Evolutionary conservation across 2,888 invertebrate genomes (phyloP).

Genomic region (Achlya flavicornis): DNA sequence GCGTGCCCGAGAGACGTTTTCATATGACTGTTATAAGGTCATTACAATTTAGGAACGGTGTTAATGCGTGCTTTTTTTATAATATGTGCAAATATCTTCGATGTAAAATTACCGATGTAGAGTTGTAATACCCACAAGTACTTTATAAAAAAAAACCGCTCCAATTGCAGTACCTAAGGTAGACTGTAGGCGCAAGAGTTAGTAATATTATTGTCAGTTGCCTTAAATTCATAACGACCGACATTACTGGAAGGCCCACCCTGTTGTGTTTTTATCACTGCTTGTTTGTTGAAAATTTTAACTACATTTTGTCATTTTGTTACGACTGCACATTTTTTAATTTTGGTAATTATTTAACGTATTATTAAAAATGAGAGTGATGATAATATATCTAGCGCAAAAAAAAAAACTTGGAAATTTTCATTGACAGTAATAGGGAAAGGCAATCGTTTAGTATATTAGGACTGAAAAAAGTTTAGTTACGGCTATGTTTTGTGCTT

Average conservation of each 20-base stretch:
- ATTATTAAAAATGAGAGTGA: slow-evolving; percentile 2
- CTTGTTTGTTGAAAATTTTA: slow-evolving; percentile 37
- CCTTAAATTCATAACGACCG: slow-evolving; percentile 73
- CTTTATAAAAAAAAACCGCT: slow-evolving; percentile 27
- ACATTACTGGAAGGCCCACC: slow-evolving; percentile 62
- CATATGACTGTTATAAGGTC: slow-evolving; percentile 24
- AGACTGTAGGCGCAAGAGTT: slow-evolving; percentile 53
- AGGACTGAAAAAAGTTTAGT: slow-evolving; percentile 29
- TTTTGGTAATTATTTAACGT: neutral
- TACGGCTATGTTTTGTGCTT: slow-evolving; percentile 56
- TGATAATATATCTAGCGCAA: neutral
- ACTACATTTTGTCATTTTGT: slow-evolving; percentile 30
- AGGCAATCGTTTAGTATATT: slow-evolving; percentile 41
- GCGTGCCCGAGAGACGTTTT: slow-evolving; percentile 25
- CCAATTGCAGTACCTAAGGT: slow-evolving; percentile 37
- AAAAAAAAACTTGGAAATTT: slow-evolving; percentile 11
- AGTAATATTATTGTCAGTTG: slow-evolving; percentile 79
- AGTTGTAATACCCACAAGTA: slow-evolving; percentile 21
- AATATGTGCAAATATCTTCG: slow-evolving; percentile 19
- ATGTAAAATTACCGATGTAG: slow-evolving; percentile 19
- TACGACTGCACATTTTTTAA: slow-evolving; percentile 40
- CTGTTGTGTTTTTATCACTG: slow-evolving; percentile 68
- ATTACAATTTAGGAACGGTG: slow-evolving; percentile 33
- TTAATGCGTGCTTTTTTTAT: slow-evolving; percentile 15
- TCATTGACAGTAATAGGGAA: slow-evolving; percentile 37